Percentiles rank a stretch among this genome's conserved stretches.
Evolutionary conservation across 2,797 vertebrate species (phyloP).

Genomic region (Coranthus polyacanthus): DNA sequence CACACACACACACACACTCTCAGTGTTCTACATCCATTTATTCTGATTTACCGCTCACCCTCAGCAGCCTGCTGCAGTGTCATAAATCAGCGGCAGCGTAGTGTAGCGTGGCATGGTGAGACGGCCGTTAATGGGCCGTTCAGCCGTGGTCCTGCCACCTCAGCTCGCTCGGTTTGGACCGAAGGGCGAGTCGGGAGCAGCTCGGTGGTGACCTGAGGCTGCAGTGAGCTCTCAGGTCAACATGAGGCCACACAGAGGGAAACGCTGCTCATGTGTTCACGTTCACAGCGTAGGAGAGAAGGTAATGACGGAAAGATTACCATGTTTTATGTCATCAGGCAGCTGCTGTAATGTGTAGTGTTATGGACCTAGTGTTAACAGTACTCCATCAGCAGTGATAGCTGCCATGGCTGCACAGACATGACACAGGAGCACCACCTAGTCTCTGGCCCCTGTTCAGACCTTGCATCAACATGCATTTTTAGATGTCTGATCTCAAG

Average conservation of each 20-base stretch:
- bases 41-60: slow-evolving; percentile 64
- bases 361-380: no score
- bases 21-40: slow-evolving; percentile 43
- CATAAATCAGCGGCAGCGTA: slow-evolving; percentile 58
- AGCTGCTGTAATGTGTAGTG: no score
- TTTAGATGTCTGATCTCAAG: no score
- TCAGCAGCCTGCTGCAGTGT: slow-evolving; percentile 52
- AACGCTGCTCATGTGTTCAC: no score
- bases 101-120: slow-evolving; percentile 13
- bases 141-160: slow-evolving; percentile 30
- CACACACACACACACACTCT: not conserved
- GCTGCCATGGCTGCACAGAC: no score
- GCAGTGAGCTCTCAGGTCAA: not conserved
- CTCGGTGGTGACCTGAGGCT: slow-evolving; percentile 9
- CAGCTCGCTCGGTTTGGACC: slow-evolving; percentile 2
- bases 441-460: no score
- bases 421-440: no score
- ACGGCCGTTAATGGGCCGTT: slow-evolving; percentile 56
- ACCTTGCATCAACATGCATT: no score
- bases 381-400: no score
- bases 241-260: not conserved
- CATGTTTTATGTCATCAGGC: no score
- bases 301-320: no score
- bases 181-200: slow-evolving; percentile 4
- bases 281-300: no score